These are phyloP conservation scores for Oopsacas minuta DNA, from an alignment of 37 sponge, comb jelly and placozoan species.

Conservation along the genomic window DNA sequence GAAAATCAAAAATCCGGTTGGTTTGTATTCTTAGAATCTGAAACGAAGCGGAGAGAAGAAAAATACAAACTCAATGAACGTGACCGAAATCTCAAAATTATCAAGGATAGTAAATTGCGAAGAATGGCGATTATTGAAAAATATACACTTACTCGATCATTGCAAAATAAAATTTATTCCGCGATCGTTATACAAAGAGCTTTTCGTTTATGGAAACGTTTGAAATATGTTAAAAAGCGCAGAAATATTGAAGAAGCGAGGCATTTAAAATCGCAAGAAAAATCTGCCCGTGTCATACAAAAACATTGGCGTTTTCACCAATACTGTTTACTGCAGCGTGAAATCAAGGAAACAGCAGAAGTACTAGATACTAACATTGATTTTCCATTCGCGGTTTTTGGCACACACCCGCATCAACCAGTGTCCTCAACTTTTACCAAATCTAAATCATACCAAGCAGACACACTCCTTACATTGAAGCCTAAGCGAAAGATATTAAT, in stretches of 20 bases:
- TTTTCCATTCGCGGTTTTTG: background rate
- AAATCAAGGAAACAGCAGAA: background rate
- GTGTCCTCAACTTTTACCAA: background rate
- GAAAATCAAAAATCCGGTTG: background rate
- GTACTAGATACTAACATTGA: background rate
- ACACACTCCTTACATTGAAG: background rate
- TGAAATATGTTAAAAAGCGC: background rate
- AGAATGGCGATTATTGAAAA: background rate
- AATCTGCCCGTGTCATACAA: background rate
- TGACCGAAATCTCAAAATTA: background rate
- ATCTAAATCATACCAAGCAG: background rate
- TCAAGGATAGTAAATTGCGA: background rate
- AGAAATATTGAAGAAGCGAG: background rate
- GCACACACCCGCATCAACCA: background rate
- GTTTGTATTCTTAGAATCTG: background rate
- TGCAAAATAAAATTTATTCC: background rate
- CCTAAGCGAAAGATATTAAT: constrained; percentile 2
- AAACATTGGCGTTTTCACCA: background rate
- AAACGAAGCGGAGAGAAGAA: background rate
- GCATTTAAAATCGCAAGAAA: background rate
- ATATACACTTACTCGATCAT: background rate
- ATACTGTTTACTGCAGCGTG: background rate
- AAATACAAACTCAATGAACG: background rate
- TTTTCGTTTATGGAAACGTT: background rate
- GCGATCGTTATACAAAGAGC: background rate